Evolutionary conservation across 2,797 vertebrate species (phyloP), one percentile per base, ranked within the genome.

Genomic region (Garrulus glandarius): DNA sequence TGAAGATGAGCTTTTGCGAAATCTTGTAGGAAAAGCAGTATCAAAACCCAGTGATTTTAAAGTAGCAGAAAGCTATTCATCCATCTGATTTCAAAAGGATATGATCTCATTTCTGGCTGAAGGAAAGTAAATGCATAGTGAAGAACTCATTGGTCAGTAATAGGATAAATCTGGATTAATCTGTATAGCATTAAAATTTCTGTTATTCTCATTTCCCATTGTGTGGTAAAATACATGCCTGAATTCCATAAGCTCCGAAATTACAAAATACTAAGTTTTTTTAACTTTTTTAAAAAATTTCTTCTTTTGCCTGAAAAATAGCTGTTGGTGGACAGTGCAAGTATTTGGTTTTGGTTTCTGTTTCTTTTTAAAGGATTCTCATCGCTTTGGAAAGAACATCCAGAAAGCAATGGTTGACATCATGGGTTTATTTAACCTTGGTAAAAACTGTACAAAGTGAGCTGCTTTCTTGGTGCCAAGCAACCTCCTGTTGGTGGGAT

Each of bases 361-460:
- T 55, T 59, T 93, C 43, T 92, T 71, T 71, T 24, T 63, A 64
- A 76, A 99, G 99, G 99, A 99, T 95, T 99, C 99, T 1, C 99
- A 99, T 77, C 99, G 99, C 57, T 99, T 99, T n/a, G 99, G 99
- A 30, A 70, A 36, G 91, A 98, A 99, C 97, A 98, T 99, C 95
- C 96, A 34, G 86, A 98, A 98, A 86, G 98, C 99, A 53, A 98
- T 99, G 99, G 68, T 97, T 32, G 99, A 99, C 68, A 98, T 99
- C 17, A 96, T 98, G 95, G 71, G 43, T 72, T 98, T 99, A 78
- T 99, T 99, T 92, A 95, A 98, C 78, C 29, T 96, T 6, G 65
- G 89, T 36, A 96, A 97, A 74, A 99, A 99, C 79, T 98, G 96
- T 52, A 97, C 82, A 32, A 98, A 98, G 89, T 98, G 95, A 96